These are phyloP conservation scores for Napeogenes sylphis DNA, from an alignment of 2,888 invertebrate genomes.

Conservation along the genomic window DNA sequence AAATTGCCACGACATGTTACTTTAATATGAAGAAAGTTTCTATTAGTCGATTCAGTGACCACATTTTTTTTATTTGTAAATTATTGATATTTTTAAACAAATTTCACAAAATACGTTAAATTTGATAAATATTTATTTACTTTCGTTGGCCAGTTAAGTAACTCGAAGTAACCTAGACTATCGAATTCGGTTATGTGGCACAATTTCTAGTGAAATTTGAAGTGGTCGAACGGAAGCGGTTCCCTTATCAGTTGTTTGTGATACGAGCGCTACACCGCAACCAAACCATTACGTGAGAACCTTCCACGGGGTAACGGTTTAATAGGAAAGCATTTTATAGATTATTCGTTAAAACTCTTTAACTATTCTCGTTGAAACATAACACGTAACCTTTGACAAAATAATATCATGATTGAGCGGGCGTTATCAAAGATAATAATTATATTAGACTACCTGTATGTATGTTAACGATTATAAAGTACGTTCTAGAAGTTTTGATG, in stretches of 20 bases:
- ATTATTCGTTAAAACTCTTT: too few relatives aligned
- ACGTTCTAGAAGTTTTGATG: slow-evolving; percentile 17
- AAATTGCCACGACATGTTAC: slow-evolving; percentile 15
- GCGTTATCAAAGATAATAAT: slow-evolving; percentile 4
- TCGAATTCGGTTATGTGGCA: slow-evolving; percentile 21
- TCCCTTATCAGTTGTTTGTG: slow-evolving; percentile 65
- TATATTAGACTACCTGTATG: neutral
- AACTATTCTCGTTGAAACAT: too few relatives aligned
- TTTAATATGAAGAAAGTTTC: slow-evolving; percentile 12
- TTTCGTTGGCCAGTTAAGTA: neutral
- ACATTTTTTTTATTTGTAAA: too few relatives aligned
- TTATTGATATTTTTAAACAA: too few relatives aligned
- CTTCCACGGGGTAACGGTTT: slow-evolving; percentile 24
- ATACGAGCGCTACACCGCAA: slow-evolving; percentile 50
- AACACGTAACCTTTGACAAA: too few relatives aligned
- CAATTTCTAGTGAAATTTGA: slow-evolving; percentile 50
- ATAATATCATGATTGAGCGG: too few relatives aligned
- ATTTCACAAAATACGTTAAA: neutral
- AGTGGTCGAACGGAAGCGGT: slow-evolving; percentile 56
- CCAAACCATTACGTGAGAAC: slow-evolving; percentile 53
- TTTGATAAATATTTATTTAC: neutral
- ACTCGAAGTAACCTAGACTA: neutral
- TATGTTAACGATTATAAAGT: neutral
- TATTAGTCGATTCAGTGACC: neutral
- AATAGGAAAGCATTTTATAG: too few relatives aligned